Evolutionary conservation across 2,888 invertebrate genomes (phyloP).

Genomic region (Nasonia oneida): DNA sequence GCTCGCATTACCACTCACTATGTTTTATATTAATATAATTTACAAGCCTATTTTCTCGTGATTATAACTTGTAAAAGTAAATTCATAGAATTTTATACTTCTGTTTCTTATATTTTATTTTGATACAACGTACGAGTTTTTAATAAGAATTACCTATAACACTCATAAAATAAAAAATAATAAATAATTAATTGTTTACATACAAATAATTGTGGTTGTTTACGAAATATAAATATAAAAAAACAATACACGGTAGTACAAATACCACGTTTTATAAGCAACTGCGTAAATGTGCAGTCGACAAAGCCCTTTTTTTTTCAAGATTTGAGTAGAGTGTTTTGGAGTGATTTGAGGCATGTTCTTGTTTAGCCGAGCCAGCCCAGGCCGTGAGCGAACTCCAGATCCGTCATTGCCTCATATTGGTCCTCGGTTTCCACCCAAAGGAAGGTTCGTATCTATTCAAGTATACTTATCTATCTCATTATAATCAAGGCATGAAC

Average conservation of each 20-base stretch:
- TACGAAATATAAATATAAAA: neutral
- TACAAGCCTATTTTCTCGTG: neutral
- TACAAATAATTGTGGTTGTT: too few relatives aligned
- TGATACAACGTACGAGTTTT: too few relatives aligned
- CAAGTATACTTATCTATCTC: neutral
- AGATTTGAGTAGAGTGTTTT: conserved; percentile 72
- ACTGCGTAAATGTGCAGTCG: conserved; percentile 15
- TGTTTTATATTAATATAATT: neutral
- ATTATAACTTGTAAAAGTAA: neutral
- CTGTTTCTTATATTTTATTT: too few relatives aligned
- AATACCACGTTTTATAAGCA: neutral
- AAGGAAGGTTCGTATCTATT: conserved; percentile 83
- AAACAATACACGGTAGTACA: neutral
- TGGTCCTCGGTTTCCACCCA: conserved; percentile 93
- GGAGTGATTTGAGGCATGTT: conserved; percentile 80
- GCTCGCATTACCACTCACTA: conserved; percentile 11
- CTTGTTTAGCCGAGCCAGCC: conserved; percentile 91
- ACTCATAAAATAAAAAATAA: too few relatives aligned
- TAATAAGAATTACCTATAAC: too few relatives aligned
- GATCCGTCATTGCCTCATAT: conserved; percentile 92
- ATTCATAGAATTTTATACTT: neutral
- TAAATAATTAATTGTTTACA: too few relatives aligned
- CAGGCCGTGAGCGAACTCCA: conserved; percentile 90
- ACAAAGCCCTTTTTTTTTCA: conserved; percentile 54
- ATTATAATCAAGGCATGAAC: neutral